Evolutionary conservation across 2,888 invertebrate species (phyloP), one percentile per base, ranked within the genome.

Genomic region (Pachycephus smyrnensis): DNA sequence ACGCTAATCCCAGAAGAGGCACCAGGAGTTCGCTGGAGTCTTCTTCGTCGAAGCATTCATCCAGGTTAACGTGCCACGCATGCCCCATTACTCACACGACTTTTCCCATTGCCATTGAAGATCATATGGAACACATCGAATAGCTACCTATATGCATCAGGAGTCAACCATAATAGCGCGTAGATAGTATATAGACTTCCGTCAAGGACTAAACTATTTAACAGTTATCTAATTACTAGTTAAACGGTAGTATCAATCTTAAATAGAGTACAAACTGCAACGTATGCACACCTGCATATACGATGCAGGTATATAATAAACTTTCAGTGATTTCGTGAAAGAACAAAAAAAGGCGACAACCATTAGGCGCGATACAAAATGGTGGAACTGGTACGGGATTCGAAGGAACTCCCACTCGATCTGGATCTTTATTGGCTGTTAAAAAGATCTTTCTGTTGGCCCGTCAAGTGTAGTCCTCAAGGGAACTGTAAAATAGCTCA

Each of bases 41-140:
- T 68, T 31, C 31, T 31, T 33, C 71, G 71, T 32, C 31, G 71
- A 82, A 81, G 81, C 82, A 86, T 86, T 86, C 88, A 86, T 84
- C 82, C 88, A 84, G 88, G 87, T 88, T 87, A 88, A 88, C 83
- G 88, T 88, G 88, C 87, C 88, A 87, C 81, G 82, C 80, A 80
- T 82, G 82, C 81, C 77, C 76, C 77, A 80, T 81, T 79, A 81
- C 80, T 81, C 81, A 81, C 80, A 76, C 80, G 69, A 71, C 32
- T 71, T 71, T 71, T 71, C 71, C 32, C 32, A 71, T 32, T 31
- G 71, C 71, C 71, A 71, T 71, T 71, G 32, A 33, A 31, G 71
- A 71, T 71, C 55, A 55, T 71, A 71, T 71, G 71, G 31, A 33
- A 71, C 9, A 15, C 1, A 33, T 71, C 71, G 71, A 71, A 1